Evolutionary conservation across 2,113 vertebrate genomes (phyloP).

Genomic region (Heliornis fulica): DNA sequence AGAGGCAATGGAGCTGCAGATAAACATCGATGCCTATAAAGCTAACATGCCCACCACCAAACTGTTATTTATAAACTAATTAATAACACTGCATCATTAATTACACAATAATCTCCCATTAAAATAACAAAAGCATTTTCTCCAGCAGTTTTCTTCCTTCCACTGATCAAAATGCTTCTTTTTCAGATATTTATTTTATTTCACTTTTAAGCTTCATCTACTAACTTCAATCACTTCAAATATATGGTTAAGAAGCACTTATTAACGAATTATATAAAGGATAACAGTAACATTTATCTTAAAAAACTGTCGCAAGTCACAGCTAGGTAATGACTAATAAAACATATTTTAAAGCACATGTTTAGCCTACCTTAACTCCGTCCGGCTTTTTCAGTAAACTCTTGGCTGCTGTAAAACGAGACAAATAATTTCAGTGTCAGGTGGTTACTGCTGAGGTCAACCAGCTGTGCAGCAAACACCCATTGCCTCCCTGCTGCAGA

Average conservation of each 20-base stretch:
- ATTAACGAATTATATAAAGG: not conserved
- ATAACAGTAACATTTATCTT: not conserved
- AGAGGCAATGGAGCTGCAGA: not conserved
- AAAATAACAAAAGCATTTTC: not conserved
- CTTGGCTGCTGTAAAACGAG: slow-evolving; percentile 86
- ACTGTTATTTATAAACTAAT: not conserved
- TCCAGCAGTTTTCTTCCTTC: not conserved
- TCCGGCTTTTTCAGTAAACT: slow-evolving; percentile 95
- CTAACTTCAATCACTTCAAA: not conserved
- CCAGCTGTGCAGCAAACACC: not conserved
- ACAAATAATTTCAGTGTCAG: slow-evolving; percentile 51
- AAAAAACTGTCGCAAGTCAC: not conserved
- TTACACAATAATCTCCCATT: not conserved
- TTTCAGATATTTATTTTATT: not conserved
- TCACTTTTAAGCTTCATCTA: not conserved
- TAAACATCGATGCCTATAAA: not conserved
- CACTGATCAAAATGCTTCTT: not conserved
- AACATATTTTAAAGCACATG: not conserved
- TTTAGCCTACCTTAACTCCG: slow-evolving; percentile 90
- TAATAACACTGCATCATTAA: not conserved
- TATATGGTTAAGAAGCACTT: not conserved
- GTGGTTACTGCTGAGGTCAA: not conserved
- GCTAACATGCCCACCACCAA: not conserved
- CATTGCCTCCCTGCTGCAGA: not conserved
- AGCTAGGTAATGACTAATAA: not conserved